Conservation (phyloP, 2,113 vertebrate species). For the Motacilla alba region DNA sequence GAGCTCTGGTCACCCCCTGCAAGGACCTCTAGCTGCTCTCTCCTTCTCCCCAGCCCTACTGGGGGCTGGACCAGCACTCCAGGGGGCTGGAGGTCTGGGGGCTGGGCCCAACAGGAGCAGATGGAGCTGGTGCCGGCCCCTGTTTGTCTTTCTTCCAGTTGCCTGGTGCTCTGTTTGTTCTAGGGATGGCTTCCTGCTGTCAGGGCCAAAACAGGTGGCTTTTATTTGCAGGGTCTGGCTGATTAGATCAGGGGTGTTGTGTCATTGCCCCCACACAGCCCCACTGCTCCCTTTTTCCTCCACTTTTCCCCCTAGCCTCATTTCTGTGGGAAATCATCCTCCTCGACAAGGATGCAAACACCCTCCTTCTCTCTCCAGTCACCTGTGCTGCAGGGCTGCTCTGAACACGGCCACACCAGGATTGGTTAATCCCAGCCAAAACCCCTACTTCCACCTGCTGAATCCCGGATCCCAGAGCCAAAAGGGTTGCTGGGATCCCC, state of each 20-base stretch:
- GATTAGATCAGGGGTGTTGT: constrained; percentile 39
- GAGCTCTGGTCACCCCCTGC: neutral
- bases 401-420: neutral
- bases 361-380: neutral
- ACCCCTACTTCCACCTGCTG: neutral
- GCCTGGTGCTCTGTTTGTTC: constrained; percentile 65
- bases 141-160: constrained; percentile 69
- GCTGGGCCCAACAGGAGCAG: neutral
- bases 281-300: neutral
- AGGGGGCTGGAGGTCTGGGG: neutral
- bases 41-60: neutral
- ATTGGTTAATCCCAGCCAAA: neutral
- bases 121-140: constrained; percentile 58
- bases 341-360: neutral
- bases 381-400: neutral
- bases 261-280: neutral
- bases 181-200: constrained; percentile 72
- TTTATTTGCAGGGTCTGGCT: constrained; percentile 74
- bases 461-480: neutral
- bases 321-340: constrained; percentile 62
- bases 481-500: neutral
- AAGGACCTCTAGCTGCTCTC: neutral
- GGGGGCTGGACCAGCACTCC: neutral
- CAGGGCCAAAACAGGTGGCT: constrained; percentile 76
- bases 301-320: neutral